Base-by-base conservation (phyloP, 2,888 invertebrate species). In the Odontocolon sp. region DNA sequence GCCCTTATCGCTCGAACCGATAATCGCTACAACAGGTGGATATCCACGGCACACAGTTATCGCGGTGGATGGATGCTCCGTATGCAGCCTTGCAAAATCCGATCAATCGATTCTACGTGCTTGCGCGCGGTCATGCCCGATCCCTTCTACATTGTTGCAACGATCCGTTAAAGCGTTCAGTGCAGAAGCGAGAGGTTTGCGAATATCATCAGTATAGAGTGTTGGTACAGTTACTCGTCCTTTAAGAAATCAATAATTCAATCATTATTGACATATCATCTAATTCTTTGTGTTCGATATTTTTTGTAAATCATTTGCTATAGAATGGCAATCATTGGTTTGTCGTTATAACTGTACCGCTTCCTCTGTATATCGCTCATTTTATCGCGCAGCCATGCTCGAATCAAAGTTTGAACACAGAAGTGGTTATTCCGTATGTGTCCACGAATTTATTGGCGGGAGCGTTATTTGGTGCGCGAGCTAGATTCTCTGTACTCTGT, bases 391-490 rank as follows among this genome's bases (percentile, higher is more conserved):
- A 21, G 45, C 54, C 31, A n/a, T 54, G 31, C 50, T 57, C 63
- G 56, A 68, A 76, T 76, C 66, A 85, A 87, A 87, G 78, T 87
- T 88, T 87, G 85, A 86, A 87, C 87, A 86, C 86, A 88, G 87
- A 88, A 88, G 87, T 88, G 87, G 87, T 88, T 88, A 88, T 88
- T 84, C 87, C 87, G 87, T 45, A 52, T 54, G 75, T 78, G 57
- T 66, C 78, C 56, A 75, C 80, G 50, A 42, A 47, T 68, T 28
- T 45, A 54, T 31, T 56, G 31, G 11, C 63, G 73, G 75, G 69
- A 77, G 69, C 77, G 63, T 67, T 71, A 54, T 77, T 63, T 67
- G 71, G 77, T 77, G 77, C 77, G 77, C 77, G 77, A 77, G 71
- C 77, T 77, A 33, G 71, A 68, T 68, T 52, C 18, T 52, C 18